Conservation (phyloP, 2,797 vertebrate species). For the Varecia variegata region DNA sequence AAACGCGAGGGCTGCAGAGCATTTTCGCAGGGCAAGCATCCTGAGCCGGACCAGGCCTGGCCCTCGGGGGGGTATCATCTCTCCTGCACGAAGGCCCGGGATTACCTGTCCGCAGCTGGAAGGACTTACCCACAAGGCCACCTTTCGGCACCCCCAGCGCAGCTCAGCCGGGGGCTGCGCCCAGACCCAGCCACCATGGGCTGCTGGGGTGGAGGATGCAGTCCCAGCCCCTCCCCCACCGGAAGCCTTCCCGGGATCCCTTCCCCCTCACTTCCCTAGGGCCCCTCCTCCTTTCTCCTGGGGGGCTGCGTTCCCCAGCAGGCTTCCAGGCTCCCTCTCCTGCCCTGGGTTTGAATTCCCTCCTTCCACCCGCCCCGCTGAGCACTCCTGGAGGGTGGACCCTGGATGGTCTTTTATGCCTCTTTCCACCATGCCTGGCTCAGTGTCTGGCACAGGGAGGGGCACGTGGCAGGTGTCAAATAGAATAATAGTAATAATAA, state of each 20-base stretch:
- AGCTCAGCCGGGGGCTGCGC: background rate
- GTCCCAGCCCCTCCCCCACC: background rate
- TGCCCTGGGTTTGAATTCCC: background rate
- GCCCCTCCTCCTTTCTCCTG: background rate
- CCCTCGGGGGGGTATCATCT: slow-evolving; percentile 78
- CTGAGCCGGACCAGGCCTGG: slow-evolving; percentile 66
- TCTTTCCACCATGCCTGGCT: background rate
- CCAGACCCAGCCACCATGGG: background rate
- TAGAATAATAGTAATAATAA: background rate
- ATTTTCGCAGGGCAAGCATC: slow-evolving; percentile 65
- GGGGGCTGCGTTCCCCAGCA: background rate
- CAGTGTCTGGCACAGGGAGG: rapidly evolving
- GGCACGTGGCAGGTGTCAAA: background rate
- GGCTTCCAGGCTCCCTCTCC: background rate
- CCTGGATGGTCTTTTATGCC: background rate
- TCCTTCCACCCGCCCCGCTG: background rate
- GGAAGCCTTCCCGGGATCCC: background rate
- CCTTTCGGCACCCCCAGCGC: slow-evolving; percentile 59
- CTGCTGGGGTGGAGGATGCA: background rate
- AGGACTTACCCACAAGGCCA: slow-evolving; percentile 72
- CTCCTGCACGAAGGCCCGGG: slow-evolving; percentile 57
- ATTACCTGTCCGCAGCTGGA: slow-evolving; percentile 78
- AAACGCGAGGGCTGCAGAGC: slow-evolving; percentile 52
- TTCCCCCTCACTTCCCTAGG: background rate
- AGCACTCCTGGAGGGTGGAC: background rate